These are phyloP conservation scores for Myiozetetes cayanensis DNA, from an alignment of 2,113 vertebrate species.

Conservation along the genomic window DNA sequence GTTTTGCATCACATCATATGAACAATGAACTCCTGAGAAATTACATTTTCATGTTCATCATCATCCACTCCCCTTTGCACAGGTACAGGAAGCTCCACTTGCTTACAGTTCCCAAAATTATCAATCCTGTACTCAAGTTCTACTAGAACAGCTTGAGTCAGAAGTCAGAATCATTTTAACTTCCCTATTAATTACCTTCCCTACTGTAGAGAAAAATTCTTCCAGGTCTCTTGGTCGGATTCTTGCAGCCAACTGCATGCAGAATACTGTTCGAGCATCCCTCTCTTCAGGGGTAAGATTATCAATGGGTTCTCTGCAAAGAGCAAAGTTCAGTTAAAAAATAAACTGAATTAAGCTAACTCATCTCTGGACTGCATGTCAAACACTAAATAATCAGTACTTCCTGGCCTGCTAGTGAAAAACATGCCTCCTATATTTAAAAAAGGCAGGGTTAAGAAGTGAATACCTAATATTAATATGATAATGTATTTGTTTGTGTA, in stretches of 20 bases:
- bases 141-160: not conserved
- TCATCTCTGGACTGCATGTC: not conserved
- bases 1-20: not conserved
- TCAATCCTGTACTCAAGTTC: not conserved
- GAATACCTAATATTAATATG: not conserved
- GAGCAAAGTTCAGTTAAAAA: not conserved
- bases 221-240: slow-evolving; percentile 94
- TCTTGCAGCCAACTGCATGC: slow-evolving; percentile 97
- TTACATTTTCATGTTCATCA: fast-evolving
- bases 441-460: not conserved
- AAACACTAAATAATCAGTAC: not conserved
- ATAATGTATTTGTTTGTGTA: not conserved
- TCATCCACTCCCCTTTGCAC: not conserved
- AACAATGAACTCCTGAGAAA: not conserved
- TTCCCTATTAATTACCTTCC: slow-evolving; percentile 78
- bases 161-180: not conserved
- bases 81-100: not conserved
- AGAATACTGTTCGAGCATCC: slow-evolving; percentile 94
- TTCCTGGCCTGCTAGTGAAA: not conserved
- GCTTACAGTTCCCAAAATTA: not conserved
- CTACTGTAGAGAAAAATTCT: slow-evolving; percentile 98
- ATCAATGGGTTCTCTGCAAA: slow-evolving; percentile 86
- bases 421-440: not conserved
- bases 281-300: slow-evolving; percentile 95
- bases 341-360: not conserved